Evolutionary conservation across 2,113 vertebrate species (phyloP), one percentile per base, ranked within the genome.

Genomic region (Bos javanicus): DNA sequence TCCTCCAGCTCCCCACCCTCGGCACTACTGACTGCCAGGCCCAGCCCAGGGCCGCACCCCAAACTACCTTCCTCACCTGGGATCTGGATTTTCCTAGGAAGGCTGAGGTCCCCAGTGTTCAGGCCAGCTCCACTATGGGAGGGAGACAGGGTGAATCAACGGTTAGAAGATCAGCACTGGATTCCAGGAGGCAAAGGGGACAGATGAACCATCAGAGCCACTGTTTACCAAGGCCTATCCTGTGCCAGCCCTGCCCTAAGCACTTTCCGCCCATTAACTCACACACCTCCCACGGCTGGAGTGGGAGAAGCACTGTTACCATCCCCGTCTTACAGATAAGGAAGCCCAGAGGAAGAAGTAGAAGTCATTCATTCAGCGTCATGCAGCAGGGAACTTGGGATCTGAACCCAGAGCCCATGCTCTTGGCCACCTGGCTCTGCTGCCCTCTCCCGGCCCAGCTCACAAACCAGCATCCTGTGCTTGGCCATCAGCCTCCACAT

Each of bases 221-320:
- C 3, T 0, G 1, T 15, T n/a, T 6, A n/a, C 81, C 11, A 6
- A 83, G 67, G 6, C 11, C 48, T 3, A 2, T 56, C n/a, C 16
- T 4, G 64, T 5, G 12, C 59, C 16, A 15, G 1, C 12, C 2
- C 28, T 6, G 21, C n/a, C 84, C 11, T 8, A 17, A 25, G 46
- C 78, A 25, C 92, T 36, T 84, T 9, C n/a, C 3, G 5, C n/a
- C 28, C 43, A 0, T n/a, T 14, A 26, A 39, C 39, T 36, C 78
- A 64, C 12, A 17, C 46, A 28, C 5, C 39, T 17, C 81, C n/a
- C 14, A 0, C 2, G 1, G 26, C 7, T 9, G 25, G 52, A 6
- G n/a, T 5, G 4, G 56, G 19, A 26, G 1, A 21, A 36, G 52
- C 26, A 4, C 52, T 1, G 1, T 6, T 1, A 14, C 17, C 28